Conservation (phyloP, 2,797 vertebrate species). For the Hoplostethus atlanticus region DNA sequence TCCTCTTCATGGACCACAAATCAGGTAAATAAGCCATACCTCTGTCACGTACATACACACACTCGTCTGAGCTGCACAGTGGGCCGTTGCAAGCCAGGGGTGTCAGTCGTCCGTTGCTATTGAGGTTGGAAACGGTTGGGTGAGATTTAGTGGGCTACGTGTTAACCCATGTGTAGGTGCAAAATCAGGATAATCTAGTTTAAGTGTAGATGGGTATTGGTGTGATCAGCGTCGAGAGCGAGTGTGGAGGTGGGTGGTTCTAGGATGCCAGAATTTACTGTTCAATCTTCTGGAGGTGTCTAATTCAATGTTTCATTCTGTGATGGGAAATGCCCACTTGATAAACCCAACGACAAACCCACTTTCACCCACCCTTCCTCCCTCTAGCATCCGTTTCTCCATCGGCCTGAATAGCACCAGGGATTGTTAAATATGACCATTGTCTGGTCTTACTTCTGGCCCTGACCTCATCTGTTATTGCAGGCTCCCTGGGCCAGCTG, state of each 20-base stretch:
- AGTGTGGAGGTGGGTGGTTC: constrained; percentile 44
- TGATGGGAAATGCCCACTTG: not conserved
- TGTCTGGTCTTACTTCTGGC: not conserved
- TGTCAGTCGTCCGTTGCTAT: not conserved
- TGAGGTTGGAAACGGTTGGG: constrained; percentile 2
- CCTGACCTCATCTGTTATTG: constrained; percentile 39
- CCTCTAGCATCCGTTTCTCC: constrained; percentile 7
- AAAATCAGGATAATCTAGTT: constrained; percentile 16
- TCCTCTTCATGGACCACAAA: constrained; percentile 95
- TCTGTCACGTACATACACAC: not conserved
- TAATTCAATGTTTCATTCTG: not conserved
- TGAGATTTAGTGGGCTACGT: constrained; percentile 9
- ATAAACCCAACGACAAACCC: constrained; percentile 13
- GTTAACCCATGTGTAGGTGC: constrained; percentile 11
- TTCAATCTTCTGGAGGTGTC: constrained; percentile 1
- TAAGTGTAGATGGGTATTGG: constrained; percentile 17
- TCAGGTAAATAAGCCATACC: constrained; percentile 84
- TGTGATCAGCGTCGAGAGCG: constrained; percentile 18
- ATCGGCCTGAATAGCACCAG: not conserved
- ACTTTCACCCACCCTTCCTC: constrained; percentile 4
- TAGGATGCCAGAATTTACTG: constrained; percentile 35
- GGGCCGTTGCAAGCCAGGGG: not conserved
- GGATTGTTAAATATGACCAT: constrained; percentile 4
- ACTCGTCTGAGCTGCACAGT: not conserved
- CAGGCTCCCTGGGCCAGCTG: constrained; percentile 92